Base-by-base conservation (phyloP, 2,113 vertebrate genomes). In the Tricholaema leucomelas region DNA sequence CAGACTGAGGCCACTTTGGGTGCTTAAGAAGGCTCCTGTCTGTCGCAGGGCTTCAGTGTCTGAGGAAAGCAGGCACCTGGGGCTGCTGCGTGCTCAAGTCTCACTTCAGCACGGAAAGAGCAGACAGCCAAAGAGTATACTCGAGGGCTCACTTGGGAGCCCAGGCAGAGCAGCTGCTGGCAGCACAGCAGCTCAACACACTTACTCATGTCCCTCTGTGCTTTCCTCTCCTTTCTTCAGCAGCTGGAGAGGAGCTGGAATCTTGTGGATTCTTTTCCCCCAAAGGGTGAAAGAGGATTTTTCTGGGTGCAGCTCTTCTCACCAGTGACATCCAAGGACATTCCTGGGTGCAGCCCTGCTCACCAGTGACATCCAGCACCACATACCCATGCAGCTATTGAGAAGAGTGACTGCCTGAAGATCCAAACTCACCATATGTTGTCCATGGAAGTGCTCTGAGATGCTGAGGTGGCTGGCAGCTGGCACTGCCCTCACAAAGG, bases 1-100 rank as follows among this genome's bases (percentile, higher is more conserved):
- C 61, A n/a, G 70, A 44, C 18, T 24, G 63, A 60, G 36, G 70
- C 92, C 91, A 93, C 65, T 27, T 33, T 85, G 84, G 48, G 89
- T 92, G 70, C 71, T 92, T 95, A 81, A 69, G 54, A 91, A 72
- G 91, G 89, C 89, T 96, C 92, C 95, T 81, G 84, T 65, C 70
- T 94, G 94, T 94, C 81, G 10, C 84, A 81, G 48, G 21, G 16
- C 35, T 84, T 66, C 87, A 60, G 60, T 72, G 93, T 84, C 81
- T 72, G 55, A 88, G 94, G 87, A 94, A 96, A 84, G 5, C 63
- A 82, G 79, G 8, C 85, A 87, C 54, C 65, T 44, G 74, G 74
- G 78, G 46, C 66, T 19, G 30, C 19, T 78, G 70, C 46, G n/a
- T 71, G 20, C 36, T 90, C 38, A 16, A 42, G n/a, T 13, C 48